A percentile compares a stretch with the other conserved stretches of the same genome.
Conservation (phyloP, 2,797 vertebrate species). For the Spinibarbus caldwelli region DNA sequence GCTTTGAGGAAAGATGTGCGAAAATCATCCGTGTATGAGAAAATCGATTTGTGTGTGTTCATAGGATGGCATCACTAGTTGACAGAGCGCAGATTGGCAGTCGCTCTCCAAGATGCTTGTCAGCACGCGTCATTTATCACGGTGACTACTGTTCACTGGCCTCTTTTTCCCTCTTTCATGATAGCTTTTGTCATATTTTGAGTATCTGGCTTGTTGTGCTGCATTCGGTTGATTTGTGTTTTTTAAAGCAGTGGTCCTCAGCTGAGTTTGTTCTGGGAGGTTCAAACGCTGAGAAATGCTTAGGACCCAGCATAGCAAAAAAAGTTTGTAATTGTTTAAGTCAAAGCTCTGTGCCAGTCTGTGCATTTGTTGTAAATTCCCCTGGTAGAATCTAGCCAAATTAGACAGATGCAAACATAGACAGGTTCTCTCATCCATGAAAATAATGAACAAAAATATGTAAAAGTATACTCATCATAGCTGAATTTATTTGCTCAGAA, state of each 20-base stretch:
- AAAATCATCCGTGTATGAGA: conserved; percentile 16
- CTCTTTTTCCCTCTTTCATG: not conserved
- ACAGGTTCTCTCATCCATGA: not conserved
- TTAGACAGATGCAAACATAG: not conserved
- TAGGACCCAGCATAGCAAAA: not conserved
- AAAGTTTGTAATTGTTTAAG: not conserved
- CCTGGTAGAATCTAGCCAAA: not conserved
- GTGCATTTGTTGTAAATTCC: not conserved
- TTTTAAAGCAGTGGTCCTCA: not conserved
- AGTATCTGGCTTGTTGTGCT: not conserved
- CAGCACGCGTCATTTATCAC: not conserved
- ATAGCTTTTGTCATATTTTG: conserved; percentile 4
- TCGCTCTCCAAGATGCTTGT: conserved; percentile 9
- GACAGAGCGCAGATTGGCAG: conserved; percentile 45
- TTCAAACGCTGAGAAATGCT: not conserved
- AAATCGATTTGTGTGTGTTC: conserved; percentile 17
- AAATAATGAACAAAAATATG: not conserved
- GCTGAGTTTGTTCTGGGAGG: conserved; percentile 1
- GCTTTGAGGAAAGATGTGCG: conserved; percentile 5
- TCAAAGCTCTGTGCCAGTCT: not conserved
- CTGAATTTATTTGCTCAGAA: not conserved
- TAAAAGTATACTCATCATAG: not conserved
- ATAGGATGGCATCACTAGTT: conserved; percentile 25
- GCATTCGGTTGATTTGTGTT: not conserved
- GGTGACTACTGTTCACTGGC: not conserved